Conservation (phyloP, 2,888 invertebrate species). For the Steinernema carpocapsae region DNA sequence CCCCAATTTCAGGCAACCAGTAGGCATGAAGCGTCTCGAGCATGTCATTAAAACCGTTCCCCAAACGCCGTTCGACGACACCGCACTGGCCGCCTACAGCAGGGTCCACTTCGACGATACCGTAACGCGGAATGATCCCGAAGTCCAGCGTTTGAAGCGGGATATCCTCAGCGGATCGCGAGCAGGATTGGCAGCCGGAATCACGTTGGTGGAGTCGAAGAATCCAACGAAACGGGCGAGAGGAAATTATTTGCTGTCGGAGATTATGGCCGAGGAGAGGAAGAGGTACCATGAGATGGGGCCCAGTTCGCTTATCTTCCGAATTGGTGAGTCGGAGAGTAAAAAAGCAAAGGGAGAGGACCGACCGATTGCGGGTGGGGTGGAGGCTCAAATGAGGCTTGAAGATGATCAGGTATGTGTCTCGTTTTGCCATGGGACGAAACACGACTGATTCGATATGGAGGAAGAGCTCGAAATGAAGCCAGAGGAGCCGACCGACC, state of each 20-base stretch:
- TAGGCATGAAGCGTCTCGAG: too few relatives aligned
- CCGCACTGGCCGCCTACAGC: conserved; percentile 28
- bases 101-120: conserved; percentile 55
- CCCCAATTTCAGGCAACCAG: too few relatives aligned
- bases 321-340: conserved; percentile 67
- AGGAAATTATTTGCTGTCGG: conserved; percentile 69
- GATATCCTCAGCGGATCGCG: conserved; percentile 66
- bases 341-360: too few relatives aligned
- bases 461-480: too few relatives aligned
- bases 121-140: conserved; percentile 53
- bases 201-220: conserved; percentile 72
- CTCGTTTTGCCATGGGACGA: too few relatives aligned
- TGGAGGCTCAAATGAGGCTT: too few relatives aligned
- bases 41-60: too few relatives aligned
- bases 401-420: too few relatives aligned
- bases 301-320: conserved; percentile 66
- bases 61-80: conserved; percentile 20
- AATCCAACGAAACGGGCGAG: conserved; percentile 70
- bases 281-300: conserved; percentile 58
- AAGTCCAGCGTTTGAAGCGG: conserved; percentile 47
- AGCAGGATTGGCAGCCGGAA: conserved; percentile 71
- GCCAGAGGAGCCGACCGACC: too few relatives aligned
- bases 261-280: conserved; percentile 62
- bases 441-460: too few relatives aligned
- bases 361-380: too few relatives aligned